Conservation (phyloP, 2,888 invertebrate species). For the Amphipoea lucens region DNA sequence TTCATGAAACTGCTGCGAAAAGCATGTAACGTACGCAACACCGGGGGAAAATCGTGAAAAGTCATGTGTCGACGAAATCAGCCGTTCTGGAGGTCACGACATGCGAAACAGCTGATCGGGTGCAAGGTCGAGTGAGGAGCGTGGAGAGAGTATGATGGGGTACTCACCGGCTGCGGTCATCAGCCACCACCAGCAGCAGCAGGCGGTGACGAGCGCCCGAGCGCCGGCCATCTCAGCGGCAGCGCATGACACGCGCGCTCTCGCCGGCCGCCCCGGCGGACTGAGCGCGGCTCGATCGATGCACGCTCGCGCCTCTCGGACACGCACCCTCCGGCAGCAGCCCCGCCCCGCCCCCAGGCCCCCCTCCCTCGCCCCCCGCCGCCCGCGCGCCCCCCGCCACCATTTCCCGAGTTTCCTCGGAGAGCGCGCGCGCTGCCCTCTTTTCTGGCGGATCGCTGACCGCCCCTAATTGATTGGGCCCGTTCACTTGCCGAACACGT, state of each 20-base stretch:
- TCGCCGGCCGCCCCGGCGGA: conserved; percentile 90
- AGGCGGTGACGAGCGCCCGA: conserved; percentile 90
- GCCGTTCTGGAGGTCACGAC: conserved; percentile 67
- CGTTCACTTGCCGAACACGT: conserved; percentile 87
- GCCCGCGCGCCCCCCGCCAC: conserved; percentile 78
- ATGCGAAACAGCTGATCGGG: conserved; percentile 81
- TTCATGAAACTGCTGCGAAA: conserved; percentile 74
- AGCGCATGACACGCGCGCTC: conserved; percentile 90
- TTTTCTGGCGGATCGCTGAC: conserved; percentile 89
- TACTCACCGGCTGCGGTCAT: conserved; percentile 89
- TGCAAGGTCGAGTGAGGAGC: conserved; percentile 27
- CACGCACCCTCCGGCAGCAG: conserved; percentile 84
- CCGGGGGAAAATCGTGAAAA: conserved; percentile 76
- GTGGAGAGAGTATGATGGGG: conserved; percentile 49
- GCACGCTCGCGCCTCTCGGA: conserved; percentile 81
- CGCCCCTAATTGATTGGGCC: conserved; percentile 90
- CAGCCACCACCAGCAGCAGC: conserved; percentile 90
- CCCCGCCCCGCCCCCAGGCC: conserved; percentile 70
- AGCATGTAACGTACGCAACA: conserved; percentile 69
- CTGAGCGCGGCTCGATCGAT: conserved; percentile 85
- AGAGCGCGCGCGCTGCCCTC: conserved; percentile 91
- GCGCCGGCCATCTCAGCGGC: conserved; percentile 90
- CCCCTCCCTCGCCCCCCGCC: conserved; percentile 79
- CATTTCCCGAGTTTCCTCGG: conserved; percentile 89
- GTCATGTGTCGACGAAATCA: conserved; percentile 71